Evolutionary conservation across 1,140 invertebrate species (phyloP).

Genomic region (Drosophila trapezifrons): DNA sequence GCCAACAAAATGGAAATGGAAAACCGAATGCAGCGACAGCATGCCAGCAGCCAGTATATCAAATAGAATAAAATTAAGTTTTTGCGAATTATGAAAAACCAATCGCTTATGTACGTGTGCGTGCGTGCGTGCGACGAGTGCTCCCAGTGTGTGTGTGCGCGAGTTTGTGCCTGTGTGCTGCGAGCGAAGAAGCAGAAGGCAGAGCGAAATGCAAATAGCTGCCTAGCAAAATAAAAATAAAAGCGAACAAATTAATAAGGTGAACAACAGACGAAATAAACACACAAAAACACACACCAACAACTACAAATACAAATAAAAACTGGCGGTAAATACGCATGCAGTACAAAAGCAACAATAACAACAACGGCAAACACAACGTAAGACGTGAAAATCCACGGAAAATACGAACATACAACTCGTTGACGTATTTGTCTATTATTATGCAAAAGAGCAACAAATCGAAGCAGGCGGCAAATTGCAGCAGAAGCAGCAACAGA

Average conservation of each 20-base stretch:
- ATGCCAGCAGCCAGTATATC: conserved; percentile 30
- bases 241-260: conserved; percentile 46
- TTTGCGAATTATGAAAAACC: conserved; percentile 79
- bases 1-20: conserved; percentile 25
- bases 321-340: conserved; percentile 51
- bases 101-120: conserved; percentile 36
- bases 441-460: conserved; percentile 79
- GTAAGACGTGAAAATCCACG: conserved; percentile 60
- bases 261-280: conserved; percentile 30
- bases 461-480: conserved; percentile 61
- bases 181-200: conserved; percentile 43
- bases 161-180: conserved; percentile 26
- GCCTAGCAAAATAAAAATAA: conserved; percentile 48
- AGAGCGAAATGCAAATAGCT: conserved; percentile 35
- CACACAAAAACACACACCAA: conserved; percentile 53
- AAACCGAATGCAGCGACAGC: conserved; percentile 43
- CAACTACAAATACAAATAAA: conserved; percentile 48
- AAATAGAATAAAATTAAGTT: conserved; percentile 73
- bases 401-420: conserved; percentile 37
- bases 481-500: conserved; percentile 54
- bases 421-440: conserved; percentile 56
- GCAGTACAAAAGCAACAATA: conserved; percentile 36
- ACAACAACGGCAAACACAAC: conserved; percentile 52
- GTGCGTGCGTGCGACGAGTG: conserved; percentile 23
- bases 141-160: conserved; percentile 19